Base-by-base conservation (phyloP, 2,888 invertebrate genomes). In the Polyploca ridens region DNA sequence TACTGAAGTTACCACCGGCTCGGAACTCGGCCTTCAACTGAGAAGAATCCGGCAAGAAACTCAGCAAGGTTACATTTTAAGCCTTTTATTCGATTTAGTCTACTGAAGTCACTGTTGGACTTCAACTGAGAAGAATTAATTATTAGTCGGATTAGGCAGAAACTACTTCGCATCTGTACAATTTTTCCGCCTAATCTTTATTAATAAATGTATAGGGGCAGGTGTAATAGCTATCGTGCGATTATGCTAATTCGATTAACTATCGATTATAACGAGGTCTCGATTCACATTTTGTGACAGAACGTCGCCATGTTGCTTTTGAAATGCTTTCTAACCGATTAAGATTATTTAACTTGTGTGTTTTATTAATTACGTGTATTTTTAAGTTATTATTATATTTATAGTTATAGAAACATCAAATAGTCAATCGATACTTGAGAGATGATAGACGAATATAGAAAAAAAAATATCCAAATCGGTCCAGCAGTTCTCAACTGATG, bases 191-290 rank as follows among this genome's bases (percentile, higher is more conserved):
- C 13, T 64, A 35, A 38, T 49, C 49, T 35, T 35, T 38, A 49
- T 57, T 41, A 61, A 58, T 13, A 44, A n/a, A 16, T 49, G 38
- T 57, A 57, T 58, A 49, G 63, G 49, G 49, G 80, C 84, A 84
- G 84, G 81, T 84, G 84, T 71, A 72, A 74, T 63, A 62, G 62
- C 67, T 71, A 69, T n/a, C 35, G 62, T 33, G 71, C 72, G 78
- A 82, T 81, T 81, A 84, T 82, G 79, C 75, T 78, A 84, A 84
- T 84, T 66, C 73, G 76, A 82, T 82, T 74, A 78, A 73, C 72
- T 77, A 82, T 82, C 76, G 75, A 73, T 79, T 74, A 75, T 69
- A 69, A 41, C 13, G 14, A 61, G 61, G 41, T 66, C 66, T 74
- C 76, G 74, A 76, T 81, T 78, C 77, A 72, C 68, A 78, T 83